Evolutionary conservation across 2,888 invertebrate species (phyloP), one percentile per base, ranked within the genome.

Genomic region (Colostygia pectinataria): DNA sequence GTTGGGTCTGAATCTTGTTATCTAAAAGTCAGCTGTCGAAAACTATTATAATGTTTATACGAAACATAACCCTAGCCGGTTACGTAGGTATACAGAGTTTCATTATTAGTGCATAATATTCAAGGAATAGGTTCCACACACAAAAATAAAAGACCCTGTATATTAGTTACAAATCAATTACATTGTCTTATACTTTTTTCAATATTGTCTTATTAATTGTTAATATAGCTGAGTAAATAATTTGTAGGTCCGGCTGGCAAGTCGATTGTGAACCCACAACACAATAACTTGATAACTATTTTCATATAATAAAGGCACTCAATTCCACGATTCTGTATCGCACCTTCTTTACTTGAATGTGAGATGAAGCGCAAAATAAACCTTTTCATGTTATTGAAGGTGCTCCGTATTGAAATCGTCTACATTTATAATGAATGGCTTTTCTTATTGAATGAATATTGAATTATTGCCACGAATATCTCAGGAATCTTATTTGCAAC

Each of bases 371-470:
- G 34, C 15, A 33, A 46, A 52, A 43, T 47, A 42, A 38, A 41
- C 23, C 42, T 7, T 33, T 33, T 20, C 27, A 31, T 28, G 24
- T 37, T 31, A 38, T 41, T 32, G 38, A 28, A 42, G 23, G 20
- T 31, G 28, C 32, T 40, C 24, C 24, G 36, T 42, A 42, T 42
- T 43, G 33, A 42, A 46, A 52, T 52, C 46, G 27, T 37, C 41
- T 36, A 42, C 41, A 52, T 46, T 33, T 46, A 37, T 42, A 52
- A 52, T 42, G 38, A 52, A 52, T 39, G 31, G 29, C 33, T 36
- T 45, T 38, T 46, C n/a, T 46, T 47, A 42, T 45, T 38, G 37
- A 23, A 52, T 47, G 46, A 38, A 52, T 47, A 52, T 52, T 52
- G 52, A 46, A 31, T 52, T 20, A 47, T 52, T 18, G 39, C 42